These are phyloP conservation scores for Arrhopalites spinosus DNA, from an alignment of 2,888 invertebrate genomes.

Conservation along the genomic window DNA sequence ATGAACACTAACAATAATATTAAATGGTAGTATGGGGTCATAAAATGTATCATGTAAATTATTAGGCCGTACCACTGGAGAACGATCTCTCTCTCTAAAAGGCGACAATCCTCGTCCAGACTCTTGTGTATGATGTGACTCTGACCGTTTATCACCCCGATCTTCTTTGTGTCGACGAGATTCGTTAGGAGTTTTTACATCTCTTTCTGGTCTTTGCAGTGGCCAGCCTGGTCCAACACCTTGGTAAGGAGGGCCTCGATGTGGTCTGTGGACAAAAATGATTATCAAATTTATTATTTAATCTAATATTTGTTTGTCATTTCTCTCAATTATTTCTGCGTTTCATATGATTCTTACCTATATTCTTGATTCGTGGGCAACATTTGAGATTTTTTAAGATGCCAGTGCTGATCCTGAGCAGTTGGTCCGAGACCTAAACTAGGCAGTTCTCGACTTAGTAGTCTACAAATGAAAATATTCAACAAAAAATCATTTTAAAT, in stretches of 20 bases:
- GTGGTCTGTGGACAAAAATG: slow-evolving; percentile 39
- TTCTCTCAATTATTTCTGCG: no score
- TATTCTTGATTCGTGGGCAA: no score
- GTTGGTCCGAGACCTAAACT: slow-evolving; percentile 47
- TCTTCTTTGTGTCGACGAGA: slow-evolving; percentile 49
- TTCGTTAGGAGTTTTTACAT: slow-evolving; percentile 50
- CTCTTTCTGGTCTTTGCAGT: slow-evolving; percentile 44
- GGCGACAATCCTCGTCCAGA: slow-evolving; percentile 46
- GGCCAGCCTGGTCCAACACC: slow-evolving; percentile 45
- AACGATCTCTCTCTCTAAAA: slow-evolving; percentile 54
- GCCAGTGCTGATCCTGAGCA: slow-evolving; percentile 53
- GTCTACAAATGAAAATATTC: no score
- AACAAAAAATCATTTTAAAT: no score
- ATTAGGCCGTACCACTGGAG: slow-evolving; percentile 47
- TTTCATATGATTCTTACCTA: no score
- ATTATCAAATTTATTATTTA: neutral
- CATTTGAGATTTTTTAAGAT: no score
- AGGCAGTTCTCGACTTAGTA: slow-evolving; percentile 49
- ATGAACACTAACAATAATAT: no score
- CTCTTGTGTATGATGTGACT: slow-evolving; percentile 33
- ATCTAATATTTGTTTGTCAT: no score
- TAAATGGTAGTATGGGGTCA: no score
- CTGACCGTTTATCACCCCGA: slow-evolving; percentile 41
- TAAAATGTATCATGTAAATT: no score
- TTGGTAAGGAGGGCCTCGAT: slow-evolving; percentile 44